Percentiles rank a stretch among this genome's conserved stretches.
phyloP scores from a whole-genome alignment of 2,888 invertebrate genomes.

The Aelia acuminata region DNA sequence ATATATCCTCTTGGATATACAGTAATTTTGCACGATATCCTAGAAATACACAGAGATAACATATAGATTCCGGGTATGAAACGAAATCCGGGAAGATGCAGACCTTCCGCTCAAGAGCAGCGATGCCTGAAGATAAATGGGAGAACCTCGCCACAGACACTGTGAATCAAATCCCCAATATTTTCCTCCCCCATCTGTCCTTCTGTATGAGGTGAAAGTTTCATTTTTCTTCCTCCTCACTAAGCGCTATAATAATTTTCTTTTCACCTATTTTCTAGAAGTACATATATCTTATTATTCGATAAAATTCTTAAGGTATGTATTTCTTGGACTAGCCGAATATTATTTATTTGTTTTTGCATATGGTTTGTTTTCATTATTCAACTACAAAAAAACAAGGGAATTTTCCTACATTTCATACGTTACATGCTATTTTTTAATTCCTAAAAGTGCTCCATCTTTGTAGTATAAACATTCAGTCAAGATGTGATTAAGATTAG shows the following conservation, averaged over 20 bases:
- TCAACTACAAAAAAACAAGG: too few species aligned
- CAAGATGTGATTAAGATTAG: too few species aligned
- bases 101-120: neutral
- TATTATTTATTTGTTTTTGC: too few species aligned
- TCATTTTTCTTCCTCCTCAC: neutral
- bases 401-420: too few species aligned
- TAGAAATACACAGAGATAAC: neutral
- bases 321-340: too few species aligned
- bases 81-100: constrained; percentile 31
- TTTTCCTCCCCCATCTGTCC: constrained; percentile 27
- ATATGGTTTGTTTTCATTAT: too few species aligned
- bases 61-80: neutral
- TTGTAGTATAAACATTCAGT: too few species aligned
- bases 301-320: too few species aligned
- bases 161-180: constrained; percentile 43
- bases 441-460: too few species aligned
- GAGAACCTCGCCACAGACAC: neutral
- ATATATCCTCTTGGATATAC: neutral
- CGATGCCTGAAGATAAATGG: constrained; percentile 34
- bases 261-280: too few species aligned
- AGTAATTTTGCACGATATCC: neutral
- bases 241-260: neutral
- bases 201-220: neutral
- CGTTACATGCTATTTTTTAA: too few species aligned
- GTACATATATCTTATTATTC: too few species aligned